These are phyloP conservation scores for Monopterus albus DNA, from an alignment of 2,113 vertebrate species.

Conservation along the genomic window DNA sequence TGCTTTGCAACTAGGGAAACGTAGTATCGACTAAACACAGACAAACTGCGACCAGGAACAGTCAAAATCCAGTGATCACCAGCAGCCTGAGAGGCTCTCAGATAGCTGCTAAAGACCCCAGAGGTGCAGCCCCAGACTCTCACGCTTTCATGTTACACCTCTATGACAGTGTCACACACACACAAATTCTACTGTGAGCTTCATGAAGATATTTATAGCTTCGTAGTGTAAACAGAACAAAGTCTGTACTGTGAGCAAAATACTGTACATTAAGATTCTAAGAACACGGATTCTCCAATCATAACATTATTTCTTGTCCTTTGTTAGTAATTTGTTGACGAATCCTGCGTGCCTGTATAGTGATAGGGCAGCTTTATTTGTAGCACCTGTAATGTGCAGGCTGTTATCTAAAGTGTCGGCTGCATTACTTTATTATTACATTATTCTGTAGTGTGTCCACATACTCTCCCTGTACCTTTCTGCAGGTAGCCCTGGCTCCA, in stretches of 20 bases:
- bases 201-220: neutral
- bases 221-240: neutral
- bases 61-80: neutral
- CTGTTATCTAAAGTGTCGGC: too few species aligned
- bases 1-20: conserved; percentile 3
- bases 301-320: too few species aligned
- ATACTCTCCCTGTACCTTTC: too few species aligned
- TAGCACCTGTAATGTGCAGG: too few species aligned
- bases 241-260: neutral
- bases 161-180: neutral
- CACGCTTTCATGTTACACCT: neutral
- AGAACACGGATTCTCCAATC: neutral
- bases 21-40: conserved; percentile 13
- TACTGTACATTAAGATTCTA: neutral
- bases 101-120: neutral
- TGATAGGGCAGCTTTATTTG: too few species aligned
- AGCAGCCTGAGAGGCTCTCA: neutral
- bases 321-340: too few species aligned
- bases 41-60: neutral
- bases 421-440: too few species aligned
- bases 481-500: too few species aligned
- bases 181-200: neutral
- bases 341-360: too few species aligned
- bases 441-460: too few species aligned
- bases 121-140: neutral